These are phyloP conservation scores for Syngnathus rostellatus DNA, from an alignment of 2,797 vertebrate species.

Conservation along the genomic window DNA sequence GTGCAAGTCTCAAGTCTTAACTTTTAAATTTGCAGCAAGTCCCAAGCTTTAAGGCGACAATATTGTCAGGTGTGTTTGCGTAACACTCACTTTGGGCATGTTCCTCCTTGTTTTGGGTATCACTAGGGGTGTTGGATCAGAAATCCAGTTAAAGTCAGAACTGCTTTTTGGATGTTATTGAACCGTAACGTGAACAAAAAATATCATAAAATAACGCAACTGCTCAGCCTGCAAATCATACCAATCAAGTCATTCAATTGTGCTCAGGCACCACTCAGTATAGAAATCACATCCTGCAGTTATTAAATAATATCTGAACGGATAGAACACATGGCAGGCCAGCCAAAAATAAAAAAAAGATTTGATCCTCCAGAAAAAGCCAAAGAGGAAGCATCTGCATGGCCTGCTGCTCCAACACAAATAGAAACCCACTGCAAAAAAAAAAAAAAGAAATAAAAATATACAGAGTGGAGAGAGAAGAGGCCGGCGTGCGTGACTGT, in stretches of 20 bases:
- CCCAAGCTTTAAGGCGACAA: no score
- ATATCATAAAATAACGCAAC: no score
- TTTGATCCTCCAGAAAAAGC: slow-evolving; percentile 78
- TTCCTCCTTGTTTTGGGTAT: no score
- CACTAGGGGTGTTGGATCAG: no score
- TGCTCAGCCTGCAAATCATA: background rate
- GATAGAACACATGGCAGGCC: background rate
- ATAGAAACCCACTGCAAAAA: slow-evolving; percentile 79
- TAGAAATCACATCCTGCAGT: background rate
- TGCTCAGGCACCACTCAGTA: background rate
- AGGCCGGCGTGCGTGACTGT: no score
- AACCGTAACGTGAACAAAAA: no score
- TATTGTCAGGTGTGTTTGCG: no score
- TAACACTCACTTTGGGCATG: no score
- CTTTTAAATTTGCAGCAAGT: background rate
- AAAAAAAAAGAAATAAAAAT: slow-evolving; percentile 26
- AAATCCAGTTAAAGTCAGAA: no score
- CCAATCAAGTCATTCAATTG: background rate
- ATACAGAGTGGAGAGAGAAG: no score
- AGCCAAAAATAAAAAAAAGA: slow-evolving; percentile 25
- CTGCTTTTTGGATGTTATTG: no score
- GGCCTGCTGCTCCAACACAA: slow-evolving; percentile 77
- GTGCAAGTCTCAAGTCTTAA: background rate
- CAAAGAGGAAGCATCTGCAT: slow-evolving; percentile 80
- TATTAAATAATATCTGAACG: background rate